These are phyloP conservation scores for Alfaro cultratus DNA, from an alignment of 2,797 vertebrate species.

Conservation along the genomic window DNA sequence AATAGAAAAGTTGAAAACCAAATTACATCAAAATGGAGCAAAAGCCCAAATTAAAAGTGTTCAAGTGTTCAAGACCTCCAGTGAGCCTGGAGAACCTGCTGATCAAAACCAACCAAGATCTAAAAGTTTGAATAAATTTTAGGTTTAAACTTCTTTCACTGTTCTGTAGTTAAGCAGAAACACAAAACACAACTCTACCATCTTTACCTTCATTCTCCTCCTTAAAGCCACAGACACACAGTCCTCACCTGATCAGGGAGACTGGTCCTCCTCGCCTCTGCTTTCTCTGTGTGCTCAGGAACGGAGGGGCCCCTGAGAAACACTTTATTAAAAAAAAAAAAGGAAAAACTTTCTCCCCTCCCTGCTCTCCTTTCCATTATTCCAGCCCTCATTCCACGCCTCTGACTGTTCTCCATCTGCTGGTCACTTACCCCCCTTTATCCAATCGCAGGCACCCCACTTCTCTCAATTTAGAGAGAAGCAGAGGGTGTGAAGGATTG, in stretches of 20 bases:
- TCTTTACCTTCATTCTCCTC: not conserved
- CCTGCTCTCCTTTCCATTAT: conserved; percentile 38
- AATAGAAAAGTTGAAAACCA: not conserved
- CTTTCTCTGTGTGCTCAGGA: conserved; percentile 58
- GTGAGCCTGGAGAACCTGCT: not conserved
- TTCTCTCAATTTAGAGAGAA: conserved; percentile 32
- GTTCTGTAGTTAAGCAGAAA: not conserved
- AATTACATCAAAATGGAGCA: not conserved
- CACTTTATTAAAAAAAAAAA: conserved; percentile 49
- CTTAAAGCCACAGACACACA: conserved; percentile 18
- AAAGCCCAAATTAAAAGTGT: not conserved
- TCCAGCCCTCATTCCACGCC: conserved; percentile 62
- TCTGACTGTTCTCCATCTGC: conserved; percentile 34
- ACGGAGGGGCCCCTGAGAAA: conserved; percentile 67
- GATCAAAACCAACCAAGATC: not conserved
- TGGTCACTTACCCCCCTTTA: conserved; percentile 45
- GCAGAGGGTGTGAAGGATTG: conserved; percentile 40
- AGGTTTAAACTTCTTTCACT: not conserved
- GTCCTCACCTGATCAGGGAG: conserved; percentile 74
- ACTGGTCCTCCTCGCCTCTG: conserved; percentile 64
- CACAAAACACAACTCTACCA: not conserved
- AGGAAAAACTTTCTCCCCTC: conserved; percentile 41
- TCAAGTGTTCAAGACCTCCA: not conserved
- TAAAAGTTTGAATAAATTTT: not conserved
- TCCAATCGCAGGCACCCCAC: conserved; percentile 52